Evolutionary conservation across 2,113 vertebrate genomes (phyloP).

Genomic region (Raphicerus campestris): DNA sequence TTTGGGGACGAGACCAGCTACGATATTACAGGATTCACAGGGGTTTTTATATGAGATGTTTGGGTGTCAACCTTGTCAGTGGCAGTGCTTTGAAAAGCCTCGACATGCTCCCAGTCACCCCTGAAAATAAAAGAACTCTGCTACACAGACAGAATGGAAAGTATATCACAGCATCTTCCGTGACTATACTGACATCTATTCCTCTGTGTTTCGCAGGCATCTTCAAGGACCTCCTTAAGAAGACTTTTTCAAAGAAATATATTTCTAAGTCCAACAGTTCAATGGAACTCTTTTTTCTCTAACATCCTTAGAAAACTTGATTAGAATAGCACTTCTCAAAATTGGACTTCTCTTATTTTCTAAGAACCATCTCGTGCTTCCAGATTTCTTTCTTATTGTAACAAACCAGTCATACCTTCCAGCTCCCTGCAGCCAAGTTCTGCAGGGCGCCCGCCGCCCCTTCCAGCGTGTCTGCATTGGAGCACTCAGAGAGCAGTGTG

Average conservation of each 20-base stretch:
- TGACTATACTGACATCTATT: background rate
- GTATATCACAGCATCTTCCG: background rate
- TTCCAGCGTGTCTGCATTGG: conserved; percentile 98
- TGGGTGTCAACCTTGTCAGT: background rate
- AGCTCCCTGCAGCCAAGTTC: conserved; percentile 98
- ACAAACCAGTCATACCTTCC: conserved; percentile 90
- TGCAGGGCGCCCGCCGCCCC: conserved; percentile 97
- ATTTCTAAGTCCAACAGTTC: background rate
- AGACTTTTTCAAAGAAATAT: background rate
- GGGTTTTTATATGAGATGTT: background rate
- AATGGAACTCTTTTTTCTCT: background rate
- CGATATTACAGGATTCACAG: background rate
- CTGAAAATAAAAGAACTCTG: background rate
- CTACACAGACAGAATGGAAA: background rate
- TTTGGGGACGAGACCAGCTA: background rate
- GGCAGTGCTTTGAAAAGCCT: background rate
- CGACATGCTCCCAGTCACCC: background rate
- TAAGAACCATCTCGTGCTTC: background rate
- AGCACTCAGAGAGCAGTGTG: conserved; percentile 99
- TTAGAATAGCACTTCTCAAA: background rate
- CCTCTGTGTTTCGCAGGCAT: background rate
- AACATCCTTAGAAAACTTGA: background rate
- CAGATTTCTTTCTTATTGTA: conserved; percentile 44
- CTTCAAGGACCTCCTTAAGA: background rate
- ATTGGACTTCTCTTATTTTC: background rate